Conservation (phyloP, 2,888 invertebrate genomes). For the Tenthredo distinguenda region DNA sequence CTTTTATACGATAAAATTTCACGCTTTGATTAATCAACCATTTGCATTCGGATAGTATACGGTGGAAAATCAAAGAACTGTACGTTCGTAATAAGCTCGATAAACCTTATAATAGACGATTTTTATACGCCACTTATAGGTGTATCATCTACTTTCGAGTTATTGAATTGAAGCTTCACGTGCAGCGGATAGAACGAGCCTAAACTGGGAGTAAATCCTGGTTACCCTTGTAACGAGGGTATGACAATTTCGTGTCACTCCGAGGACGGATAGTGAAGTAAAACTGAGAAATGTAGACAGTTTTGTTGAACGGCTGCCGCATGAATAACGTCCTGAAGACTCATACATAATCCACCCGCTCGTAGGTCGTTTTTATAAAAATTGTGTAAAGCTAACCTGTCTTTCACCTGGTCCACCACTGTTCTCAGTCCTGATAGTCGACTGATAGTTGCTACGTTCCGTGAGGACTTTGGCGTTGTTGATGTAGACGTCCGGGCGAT, state of each 20-base stretch:
- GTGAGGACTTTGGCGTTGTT: conserved; percentile 91
- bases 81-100: background rate
- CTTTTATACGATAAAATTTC: background rate
- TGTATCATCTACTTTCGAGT: background rate
- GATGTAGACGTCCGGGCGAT: conserved; percentile 87
- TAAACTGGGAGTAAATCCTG: background rate
- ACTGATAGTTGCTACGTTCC: conserved; percentile 84
- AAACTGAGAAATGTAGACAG: background rate
- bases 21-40: background rate
- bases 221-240: conserved; percentile 22
- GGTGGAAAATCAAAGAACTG: background rate
- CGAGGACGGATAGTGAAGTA: conserved; percentile 59
- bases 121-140: background rate
- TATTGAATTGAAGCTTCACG: background rate
- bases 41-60: background rate
- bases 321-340: background rate
- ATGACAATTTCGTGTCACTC: conserved; percentile 58
- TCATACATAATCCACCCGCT: background rate
- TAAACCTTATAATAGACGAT: background rate
- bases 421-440: conserved; percentile 80
- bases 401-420: conserved; percentile 74
- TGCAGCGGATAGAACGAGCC: background rate
- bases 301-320: conserved; percentile 20
- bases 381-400: conserved; percentile 79
- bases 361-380: conserved; percentile 60